Conservation (phyloP, 2,888 invertebrate genomes). For the Epiperipatus broadwayi region DNA sequence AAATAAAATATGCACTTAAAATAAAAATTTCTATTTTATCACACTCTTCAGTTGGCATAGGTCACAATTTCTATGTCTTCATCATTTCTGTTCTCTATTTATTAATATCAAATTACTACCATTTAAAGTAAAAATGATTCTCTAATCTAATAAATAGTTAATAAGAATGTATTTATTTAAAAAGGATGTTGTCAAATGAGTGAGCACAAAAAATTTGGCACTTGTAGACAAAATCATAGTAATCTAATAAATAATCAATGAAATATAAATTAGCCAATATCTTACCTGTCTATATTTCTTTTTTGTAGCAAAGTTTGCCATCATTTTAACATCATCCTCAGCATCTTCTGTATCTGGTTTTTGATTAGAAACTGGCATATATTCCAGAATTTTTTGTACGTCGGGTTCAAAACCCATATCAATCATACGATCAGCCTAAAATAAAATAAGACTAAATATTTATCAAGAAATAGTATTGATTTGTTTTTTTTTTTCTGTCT, state of each 20-base stretch:
- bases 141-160: too few relatives aligned
- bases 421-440: constrained; percentile 96
- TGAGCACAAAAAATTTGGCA: too few relatives aligned
- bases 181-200: too few relatives aligned
- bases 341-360: constrained; percentile 97
- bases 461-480: not conserved
- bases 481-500: too few relatives aligned
- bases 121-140: constrained; percentile 8
- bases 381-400: constrained; percentile 90
- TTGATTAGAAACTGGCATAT: constrained; percentile 90
- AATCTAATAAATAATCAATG: constrained; percentile 4
- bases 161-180: too few relatives aligned
- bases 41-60: too few relatives aligned
- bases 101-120: constrained; percentile 6
- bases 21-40: too few relatives aligned
- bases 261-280: constrained; percentile 10
- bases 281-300: constrained; percentile 75
- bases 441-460: not conserved
- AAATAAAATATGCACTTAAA: too few relatives aligned
- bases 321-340: constrained; percentile 70
- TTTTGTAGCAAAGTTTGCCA: constrained; percentile 83
- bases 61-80: too few relatives aligned
- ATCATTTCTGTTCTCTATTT: too few relatives aligned
- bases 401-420: constrained; percentile 98
- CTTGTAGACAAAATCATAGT: not conserved